phyloP scores from a whole-genome alignment of 2,888 invertebrate genomes.

The Acleris laterana region DNA sequence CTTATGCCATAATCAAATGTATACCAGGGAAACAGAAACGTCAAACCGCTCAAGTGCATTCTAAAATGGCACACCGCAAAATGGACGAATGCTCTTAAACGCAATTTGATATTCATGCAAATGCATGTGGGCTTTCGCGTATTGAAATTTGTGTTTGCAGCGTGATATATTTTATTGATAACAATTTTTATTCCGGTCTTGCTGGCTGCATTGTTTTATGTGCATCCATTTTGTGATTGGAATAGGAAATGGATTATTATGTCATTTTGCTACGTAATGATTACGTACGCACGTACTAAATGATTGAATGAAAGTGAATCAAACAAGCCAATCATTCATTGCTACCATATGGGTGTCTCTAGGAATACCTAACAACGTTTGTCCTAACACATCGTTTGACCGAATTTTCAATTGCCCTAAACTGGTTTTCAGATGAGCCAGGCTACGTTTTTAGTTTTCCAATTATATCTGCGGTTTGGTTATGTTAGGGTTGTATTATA shows the following conservation, averaged over 20 bases:
- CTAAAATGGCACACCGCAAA: constrained; percentile 35
- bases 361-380: too few relatives aligned
- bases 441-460: too few relatives aligned
- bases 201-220: constrained; percentile 33
- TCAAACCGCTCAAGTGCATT: constrained; percentile 17
- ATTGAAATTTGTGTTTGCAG: constrained; percentile 35
- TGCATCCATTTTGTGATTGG: constrained; percentile 15
- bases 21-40: constrained; percentile 3
- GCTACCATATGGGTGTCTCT: too few relatives aligned
- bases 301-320: too few relatives aligned
- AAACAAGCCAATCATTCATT: too few relatives aligned
- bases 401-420: too few relatives aligned
- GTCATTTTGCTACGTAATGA: background rate
- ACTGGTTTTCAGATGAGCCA: too few relatives aligned
- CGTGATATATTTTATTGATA: constrained; percentile 35
- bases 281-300: too few relatives aligned
- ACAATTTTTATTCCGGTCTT: constrained; percentile 33
- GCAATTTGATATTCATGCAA: constrained; percentile 39
- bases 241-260: constrained; percentile 25
- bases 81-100: constrained; percentile 35
- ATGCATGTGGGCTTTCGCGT: constrained; percentile 34
- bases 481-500: too few relatives aligned
- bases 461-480: too few relatives aligned
- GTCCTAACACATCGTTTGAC: too few relatives aligned
- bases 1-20: background rate